Evolutionary conservation across 2,797 vertebrate genomes (phyloP).

Genomic region (Acipenser oxyrinchus): DNA sequence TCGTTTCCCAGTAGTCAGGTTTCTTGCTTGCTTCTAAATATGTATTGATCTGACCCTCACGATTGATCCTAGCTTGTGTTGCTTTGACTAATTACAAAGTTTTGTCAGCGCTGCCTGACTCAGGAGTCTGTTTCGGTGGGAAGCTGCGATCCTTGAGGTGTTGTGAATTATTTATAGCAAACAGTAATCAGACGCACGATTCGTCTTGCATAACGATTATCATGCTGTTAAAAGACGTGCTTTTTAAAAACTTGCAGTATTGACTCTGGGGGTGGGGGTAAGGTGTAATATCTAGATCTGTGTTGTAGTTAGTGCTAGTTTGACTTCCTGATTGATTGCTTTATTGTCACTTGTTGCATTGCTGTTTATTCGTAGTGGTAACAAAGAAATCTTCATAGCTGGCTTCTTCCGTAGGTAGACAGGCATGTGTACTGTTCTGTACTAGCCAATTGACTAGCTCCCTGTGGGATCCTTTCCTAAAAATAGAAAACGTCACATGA

Average conservation of each 20-base stretch:
- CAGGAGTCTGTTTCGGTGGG: neutral
- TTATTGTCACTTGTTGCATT: neutral
- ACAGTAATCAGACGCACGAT: neutral
- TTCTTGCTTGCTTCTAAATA: too few species aligned
- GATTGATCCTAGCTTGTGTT: too few species aligned
- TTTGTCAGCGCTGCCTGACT: too few species aligned
- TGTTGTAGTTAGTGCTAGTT: too few species aligned
- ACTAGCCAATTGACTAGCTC: too few species aligned
- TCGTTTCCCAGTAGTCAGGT: too few species aligned
- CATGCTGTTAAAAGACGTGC: neutral
- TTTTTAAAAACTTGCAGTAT: neutral
- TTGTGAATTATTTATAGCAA: constrained; percentile 4
- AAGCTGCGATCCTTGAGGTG: neutral
- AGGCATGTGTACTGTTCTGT: too few species aligned
- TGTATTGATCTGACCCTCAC: too few species aligned
- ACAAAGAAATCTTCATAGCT: neutral
- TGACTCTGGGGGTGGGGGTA: neutral
- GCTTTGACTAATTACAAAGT: too few species aligned
- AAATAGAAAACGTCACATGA: too few species aligned
- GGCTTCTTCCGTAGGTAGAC: neutral
- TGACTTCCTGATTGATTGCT: neutral
- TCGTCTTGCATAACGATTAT: neutral
- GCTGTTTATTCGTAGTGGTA: neutral
- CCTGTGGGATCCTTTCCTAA: too few species aligned
- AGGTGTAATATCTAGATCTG: too few species aligned